Base-by-base conservation (phyloP, 2,888 invertebrate genomes). In the Abrostola triplasia region DNA sequence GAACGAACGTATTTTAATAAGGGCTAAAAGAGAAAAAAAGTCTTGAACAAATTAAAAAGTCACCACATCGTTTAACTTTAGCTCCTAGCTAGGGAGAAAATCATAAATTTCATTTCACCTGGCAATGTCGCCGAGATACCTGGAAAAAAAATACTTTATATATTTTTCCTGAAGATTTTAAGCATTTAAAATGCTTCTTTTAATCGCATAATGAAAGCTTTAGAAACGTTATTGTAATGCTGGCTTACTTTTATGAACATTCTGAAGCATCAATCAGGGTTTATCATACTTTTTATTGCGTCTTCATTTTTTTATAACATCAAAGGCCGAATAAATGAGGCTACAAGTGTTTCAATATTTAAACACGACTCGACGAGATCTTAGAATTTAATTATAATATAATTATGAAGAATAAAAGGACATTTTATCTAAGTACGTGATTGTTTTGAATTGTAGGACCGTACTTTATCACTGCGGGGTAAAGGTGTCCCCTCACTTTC, bases 21-120 rank as follows among this genome's bases (percentile, higher is more conserved):
- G 75, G 74, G 73, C 67, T 56, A 76, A 74, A 79, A 60, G 70
- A 73, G 76, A 77, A 74, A 82, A 82, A 84, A 82, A 76, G 69
- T 67, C 73, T 75, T 66, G 70, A 84, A 84, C 82, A 85, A 86
- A 87, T 88, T 90, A 86, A 86, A 88, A 90, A 86, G 85, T 87
- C 86, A 73, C 84, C 85, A 81, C 82, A 82, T 82, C 80, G 84
- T 78, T 84, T 74, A 84, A 86, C 82, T 85, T 83, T 77, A 69
- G 75, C 78, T 69, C 59, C 60, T 60, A 73, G 72, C 60, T 59
- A 56, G 75, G 63, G 68, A 76, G 76, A 80, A 80, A 84, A 84
- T 83, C 78, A 84, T 84, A 85, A 88, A 87, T 87, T 84, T 82
- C 80, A 88, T 84, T 87, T 87, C 78, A 82, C 82, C 78, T 70